A percentile compares a stretch with the other conserved stretches of the same genome.
phyloP scores from a whole-genome alignment of 1,140 invertebrate genomes.

The Goniozus legneri region DNA sequence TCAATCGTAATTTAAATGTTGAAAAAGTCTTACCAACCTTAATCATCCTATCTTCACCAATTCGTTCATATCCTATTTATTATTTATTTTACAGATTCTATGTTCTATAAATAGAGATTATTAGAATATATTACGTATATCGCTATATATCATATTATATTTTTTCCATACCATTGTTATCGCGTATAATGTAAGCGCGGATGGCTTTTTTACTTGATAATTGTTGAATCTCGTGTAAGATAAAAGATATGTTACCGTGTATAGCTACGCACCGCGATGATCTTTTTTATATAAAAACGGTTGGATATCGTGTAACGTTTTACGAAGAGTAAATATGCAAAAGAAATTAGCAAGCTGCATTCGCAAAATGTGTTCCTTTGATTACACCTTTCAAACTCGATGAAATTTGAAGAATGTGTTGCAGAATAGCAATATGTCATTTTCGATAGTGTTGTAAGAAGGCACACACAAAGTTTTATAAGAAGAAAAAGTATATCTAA shows the following conservation, averaged over 20 bases:
- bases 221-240: slow-evolving; percentile 54
- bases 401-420: no score
- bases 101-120: slow-evolving; percentile 35
- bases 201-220: slow-evolving; percentile 51
- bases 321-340: slow-evolving; percentile 37
- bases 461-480: no score
- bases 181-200: slow-evolving; percentile 32
- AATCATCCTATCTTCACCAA: slow-evolving; percentile 15
- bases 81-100: slow-evolving; percentile 38
- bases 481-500: no score
- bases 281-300: slow-evolving; percentile 46
- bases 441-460: no score
- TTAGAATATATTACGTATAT: slow-evolving; percentile 39
- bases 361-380: slow-evolving; percentile 27
- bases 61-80: slow-evolving; percentile 35
- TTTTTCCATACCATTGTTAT: slow-evolving; percentile 51
- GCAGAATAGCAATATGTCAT: no score
- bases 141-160: slow-evolving; percentile 39
- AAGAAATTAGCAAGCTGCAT: slow-evolving; percentile 40
- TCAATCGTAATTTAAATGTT: slow-evolving; percentile 28
- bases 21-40: slow-evolving; percentile 31
- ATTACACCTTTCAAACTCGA: slow-evolving; percentile 6
- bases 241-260: slow-evolving; percentile 45
- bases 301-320: slow-evolving; percentile 33
- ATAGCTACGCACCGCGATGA: slow-evolving; percentile 38